Evolutionary conservation across 2,797 vertebrate species (phyloP).

Genomic region (Ctenopoma kingsleyae): DNA sequence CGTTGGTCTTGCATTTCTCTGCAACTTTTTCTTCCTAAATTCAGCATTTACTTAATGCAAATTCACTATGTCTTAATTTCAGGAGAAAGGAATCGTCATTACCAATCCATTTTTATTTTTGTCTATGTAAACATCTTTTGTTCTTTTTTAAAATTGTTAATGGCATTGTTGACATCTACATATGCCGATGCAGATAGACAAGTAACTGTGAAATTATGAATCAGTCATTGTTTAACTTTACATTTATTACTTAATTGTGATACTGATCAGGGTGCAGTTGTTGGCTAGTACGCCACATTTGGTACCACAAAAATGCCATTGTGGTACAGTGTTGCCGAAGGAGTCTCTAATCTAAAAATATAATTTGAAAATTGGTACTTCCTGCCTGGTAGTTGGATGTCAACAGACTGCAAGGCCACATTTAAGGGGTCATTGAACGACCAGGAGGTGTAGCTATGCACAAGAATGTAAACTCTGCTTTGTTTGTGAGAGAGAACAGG

Average conservation of each 20-base stretch:
- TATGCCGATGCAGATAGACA: slow-evolving; percentile 1
- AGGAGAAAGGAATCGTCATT: not conserved
- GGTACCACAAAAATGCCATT: not conserved
- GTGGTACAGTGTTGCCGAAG: not conserved
- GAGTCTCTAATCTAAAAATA: slow-evolving; percentile 19
- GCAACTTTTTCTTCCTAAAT: slow-evolving; percentile 1
- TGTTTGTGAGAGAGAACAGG: not conserved
- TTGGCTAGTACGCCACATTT: not conserved
- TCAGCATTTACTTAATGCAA: not conserved
- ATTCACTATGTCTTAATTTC: not conserved
- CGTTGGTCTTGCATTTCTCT: not conserved
- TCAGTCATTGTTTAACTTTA: slow-evolving; percentile 21
- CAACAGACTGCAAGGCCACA: slow-evolving; percentile 8
- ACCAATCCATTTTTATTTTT: not conserved
- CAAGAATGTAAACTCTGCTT: slow-evolving; percentile 70
- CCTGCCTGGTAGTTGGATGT: slow-evolving; percentile 19
- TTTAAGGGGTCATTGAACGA: slow-evolving; percentile 38
- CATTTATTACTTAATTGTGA: slow-evolving; percentile 8
- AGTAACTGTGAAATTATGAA: not conserved
- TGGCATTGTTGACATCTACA: slow-evolving; percentile 10
- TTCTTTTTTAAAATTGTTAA: not conserved
- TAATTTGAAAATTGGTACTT: slow-evolving; percentile 7
- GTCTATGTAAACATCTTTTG: not conserved
- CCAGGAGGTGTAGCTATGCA: slow-evolving; percentile 47
- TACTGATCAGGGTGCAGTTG: not conserved